Percentiles rank a stretch among this genome's conserved stretches.
phyloP scores from a whole-genome alignment of 2,113 vertebrate genomes.

The Thomomys bottae region DNA sequence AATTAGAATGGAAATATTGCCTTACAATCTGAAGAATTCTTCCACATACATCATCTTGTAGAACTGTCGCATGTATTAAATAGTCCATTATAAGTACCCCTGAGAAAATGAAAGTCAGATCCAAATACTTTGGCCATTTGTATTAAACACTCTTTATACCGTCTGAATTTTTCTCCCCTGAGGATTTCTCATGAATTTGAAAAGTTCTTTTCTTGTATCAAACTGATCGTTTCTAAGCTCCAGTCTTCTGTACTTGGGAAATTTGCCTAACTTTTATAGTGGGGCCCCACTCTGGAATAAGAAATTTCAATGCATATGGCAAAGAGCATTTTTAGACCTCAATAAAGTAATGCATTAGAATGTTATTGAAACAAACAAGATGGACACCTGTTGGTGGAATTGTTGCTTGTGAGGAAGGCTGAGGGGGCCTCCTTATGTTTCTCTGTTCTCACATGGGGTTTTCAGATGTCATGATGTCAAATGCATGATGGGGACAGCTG shows the following conservation, averaged over 20 bases:
- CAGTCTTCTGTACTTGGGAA: conserved; percentile 5
- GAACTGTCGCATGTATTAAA: background rate
- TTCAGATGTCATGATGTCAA: no score
- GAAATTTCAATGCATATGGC: background rate
- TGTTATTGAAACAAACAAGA: background rate
- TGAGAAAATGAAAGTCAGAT: background rate
- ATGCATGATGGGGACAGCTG: no score
- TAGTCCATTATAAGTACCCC: background rate
- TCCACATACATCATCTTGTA: background rate
- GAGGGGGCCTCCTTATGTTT: no score
- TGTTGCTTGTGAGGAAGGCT: no score
- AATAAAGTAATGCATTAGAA: background rate
- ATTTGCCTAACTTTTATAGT: background rate
- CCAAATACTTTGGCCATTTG: conserved; percentile 2
- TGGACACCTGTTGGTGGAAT: background rate
- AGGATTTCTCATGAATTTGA: background rate
- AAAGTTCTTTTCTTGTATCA: background rate
- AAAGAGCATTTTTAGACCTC: background rate
- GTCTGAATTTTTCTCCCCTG: background rate
- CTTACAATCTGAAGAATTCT: background rate
- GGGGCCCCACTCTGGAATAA: background rate
- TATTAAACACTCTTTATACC: background rate
- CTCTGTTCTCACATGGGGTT: no score
- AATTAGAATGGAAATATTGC: background rate
- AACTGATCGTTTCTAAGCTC: conserved; percentile 15